Evolutionary conservation across 1,140 invertebrate genomes (phyloP), one percentile per base, ranked within the genome.

Genomic region (Bicyclus anynana): DNA sequence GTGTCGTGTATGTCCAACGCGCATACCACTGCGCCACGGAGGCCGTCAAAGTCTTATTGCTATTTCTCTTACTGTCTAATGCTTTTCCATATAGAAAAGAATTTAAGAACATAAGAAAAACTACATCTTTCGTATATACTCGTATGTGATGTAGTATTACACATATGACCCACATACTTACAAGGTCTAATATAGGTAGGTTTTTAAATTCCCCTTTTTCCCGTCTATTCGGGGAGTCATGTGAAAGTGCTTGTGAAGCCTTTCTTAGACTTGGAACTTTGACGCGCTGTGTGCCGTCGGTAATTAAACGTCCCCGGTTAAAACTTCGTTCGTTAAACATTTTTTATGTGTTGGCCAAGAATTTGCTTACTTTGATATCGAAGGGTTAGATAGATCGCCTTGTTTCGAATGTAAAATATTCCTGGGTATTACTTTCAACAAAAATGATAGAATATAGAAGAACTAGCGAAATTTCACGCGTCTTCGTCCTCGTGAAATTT

Each of bases 301-400:
- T 54, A 61, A 61, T 55, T 54, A 55, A 37, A 55, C 51, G 50
- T 29, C 52, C 51, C 71, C 77, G 74, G 76, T 80, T 80, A 77
- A 76, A 80, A 80, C 65, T 78, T 80, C 46, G 14, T 69, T 65
- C 65, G 67, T 74, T 63, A 71, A 77, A 74, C 66, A 63, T 80
- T n/a, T 76, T 76, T 74, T 72, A 74, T 67, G 60, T 69, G 63
- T 62, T 59, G 62, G 61, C 21, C 44, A 73, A 65, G 70, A 71
- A 74, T 77, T 65, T 65, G 37, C 59, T 69, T 69, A 74, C 76
- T 75, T 76, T 73, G 74, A 74, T 69, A 70, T 74, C 20, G 53
- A 59, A 47, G 13, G n/a, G 10, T 33, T 12, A 12, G 9, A 33
- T 7, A 33, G 10, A n/a, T 33, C 29, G 3, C 29, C 29, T 33